A percentile compares a stretch with the other conserved stretches of the same genome.
phyloP scores from a whole-genome alignment of 2,888 invertebrate species.

The Epirrhoe alternata region DNA sequence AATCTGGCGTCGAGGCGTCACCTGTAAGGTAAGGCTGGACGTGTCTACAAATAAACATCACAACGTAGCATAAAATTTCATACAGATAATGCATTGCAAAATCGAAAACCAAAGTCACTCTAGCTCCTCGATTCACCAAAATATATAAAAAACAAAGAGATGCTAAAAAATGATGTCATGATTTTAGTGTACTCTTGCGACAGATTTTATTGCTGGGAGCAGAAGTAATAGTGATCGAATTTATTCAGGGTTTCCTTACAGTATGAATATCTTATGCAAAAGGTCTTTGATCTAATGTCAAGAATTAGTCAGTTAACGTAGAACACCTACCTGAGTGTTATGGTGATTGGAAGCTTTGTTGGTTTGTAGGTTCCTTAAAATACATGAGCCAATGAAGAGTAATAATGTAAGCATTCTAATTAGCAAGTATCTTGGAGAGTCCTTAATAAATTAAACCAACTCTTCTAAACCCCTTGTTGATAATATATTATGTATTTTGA shows the following conservation, averaged over 20 bases:
- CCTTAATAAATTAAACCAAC: not conserved
- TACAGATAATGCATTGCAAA: slow-evolving; percentile 13
- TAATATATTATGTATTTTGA: not conserved
- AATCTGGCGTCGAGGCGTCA: slow-evolving; percentile 82
- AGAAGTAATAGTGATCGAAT: not conserved
- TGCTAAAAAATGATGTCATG: not conserved
- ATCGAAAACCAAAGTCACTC: slow-evolving; percentile 2
- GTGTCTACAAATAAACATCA: slow-evolving; percentile 82
- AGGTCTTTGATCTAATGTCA: no score
- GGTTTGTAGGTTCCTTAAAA: not conserved
- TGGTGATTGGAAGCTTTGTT: not conserved
- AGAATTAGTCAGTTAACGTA: not conserved
- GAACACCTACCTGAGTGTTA: not conserved
- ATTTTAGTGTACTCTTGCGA: not conserved
- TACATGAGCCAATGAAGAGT: not conserved
- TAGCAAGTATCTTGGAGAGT: not conserved
- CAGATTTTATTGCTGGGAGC: not conserved
- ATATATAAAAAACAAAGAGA: not conserved
- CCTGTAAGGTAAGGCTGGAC: slow-evolving; percentile 84
- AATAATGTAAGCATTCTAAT: not conserved
- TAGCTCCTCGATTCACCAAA: slow-evolving; percentile 1
- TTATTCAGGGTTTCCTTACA: not conserved
- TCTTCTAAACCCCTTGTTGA: not conserved
- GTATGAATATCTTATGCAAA: not conserved
- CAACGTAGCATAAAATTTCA: slow-evolving; percentile 69